Evolutionary conservation across 2,888 invertebrate species (phyloP).

Genomic region (Neocrepidodera transversa): DNA sequence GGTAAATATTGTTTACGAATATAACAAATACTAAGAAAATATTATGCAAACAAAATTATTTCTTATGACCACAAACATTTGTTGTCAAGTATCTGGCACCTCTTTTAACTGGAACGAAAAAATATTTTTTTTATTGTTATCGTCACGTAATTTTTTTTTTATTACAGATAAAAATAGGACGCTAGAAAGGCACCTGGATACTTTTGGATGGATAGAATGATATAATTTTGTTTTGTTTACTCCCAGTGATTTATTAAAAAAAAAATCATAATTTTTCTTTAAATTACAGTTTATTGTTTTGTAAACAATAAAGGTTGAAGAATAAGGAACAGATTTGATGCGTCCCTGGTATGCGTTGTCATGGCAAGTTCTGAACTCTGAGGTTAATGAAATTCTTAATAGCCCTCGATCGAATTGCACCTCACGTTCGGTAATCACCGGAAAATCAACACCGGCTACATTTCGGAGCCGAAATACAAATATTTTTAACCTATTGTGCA

Average conservation of each 20-base stretch:
- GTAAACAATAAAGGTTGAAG: too few relatives aligned
- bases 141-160: not conserved
- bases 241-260: too few relatives aligned
- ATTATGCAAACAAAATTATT: not conserved
- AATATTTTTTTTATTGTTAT: not conserved
- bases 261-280: too few relatives aligned
- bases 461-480: conserved; percentile 3
- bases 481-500: not conserved
- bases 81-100: not conserved
- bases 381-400: conserved; percentile 6
- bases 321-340: too few relatives aligned
- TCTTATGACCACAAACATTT: not conserved
- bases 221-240: too few relatives aligned
- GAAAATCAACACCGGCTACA: conserved; percentile 6
- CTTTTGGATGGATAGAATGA: too few relatives aligned
- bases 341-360: too few relatives aligned
- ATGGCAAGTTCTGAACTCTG: not conserved
- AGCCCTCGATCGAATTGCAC: conserved; percentile 3
- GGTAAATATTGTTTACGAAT: not conserved
- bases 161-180: too few relatives aligned
- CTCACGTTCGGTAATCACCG: conserved; percentile 9
- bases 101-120: not conserved
- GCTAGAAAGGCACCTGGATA: too few relatives aligned
- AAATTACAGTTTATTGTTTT: too few relatives aligned
- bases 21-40: not conserved